Evolutionary conservation across 2,113 vertebrate genomes (phyloP), one percentile per base, ranked within the genome.

Genomic region (Anarrhichthys ocellatus): DNA sequence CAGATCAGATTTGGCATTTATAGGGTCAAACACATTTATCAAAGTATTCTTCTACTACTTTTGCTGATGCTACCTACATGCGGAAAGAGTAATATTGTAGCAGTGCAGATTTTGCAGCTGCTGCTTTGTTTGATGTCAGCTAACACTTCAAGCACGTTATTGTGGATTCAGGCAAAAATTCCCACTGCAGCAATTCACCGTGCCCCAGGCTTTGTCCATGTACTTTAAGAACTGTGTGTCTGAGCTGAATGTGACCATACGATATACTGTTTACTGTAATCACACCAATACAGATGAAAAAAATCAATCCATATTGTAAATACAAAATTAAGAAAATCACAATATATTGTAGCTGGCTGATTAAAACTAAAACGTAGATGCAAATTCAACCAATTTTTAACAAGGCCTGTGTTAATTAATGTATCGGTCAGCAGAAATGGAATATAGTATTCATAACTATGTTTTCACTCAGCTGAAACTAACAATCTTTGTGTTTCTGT

Each of bases 61-160:
- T 32, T 50, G 32, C 63, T 58, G 38, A 66, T 80, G 36, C n/a
- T 32, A n/a, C 74, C 27, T 68, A 52, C 70, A 80, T 77, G 79
- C 18, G 69, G 15, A 56, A 29, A 54, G n/a, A 50, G 14, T 46
- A 46, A 52, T 62, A 78, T 29, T 69, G 48, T n/a, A 59, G 50
- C 69, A 38, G 27, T 63, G 77, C 48, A 71, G 71, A 79, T 56
- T 86, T 34, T 76, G 46, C 66, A 73, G 56, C 81, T 46, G 72
- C 58, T 66, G 62, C 48, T 85, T 78, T 77, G 59, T 84, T 75
- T 78, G 69, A 86, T 66, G 79, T 82, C 67, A 69, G 70, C 68
- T 20, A 73, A 78, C 50, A 74, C 65, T 73, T 64, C n/a, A 17
- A 72, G 66, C 46, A 68, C 36, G 17, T 58, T 79, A 56, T 54